Evolutionary conservation across 2,113 vertebrate genomes (phyloP), one percentile per base, ranked within the genome.

Genomic region (Seriola rivoliana): DNA sequence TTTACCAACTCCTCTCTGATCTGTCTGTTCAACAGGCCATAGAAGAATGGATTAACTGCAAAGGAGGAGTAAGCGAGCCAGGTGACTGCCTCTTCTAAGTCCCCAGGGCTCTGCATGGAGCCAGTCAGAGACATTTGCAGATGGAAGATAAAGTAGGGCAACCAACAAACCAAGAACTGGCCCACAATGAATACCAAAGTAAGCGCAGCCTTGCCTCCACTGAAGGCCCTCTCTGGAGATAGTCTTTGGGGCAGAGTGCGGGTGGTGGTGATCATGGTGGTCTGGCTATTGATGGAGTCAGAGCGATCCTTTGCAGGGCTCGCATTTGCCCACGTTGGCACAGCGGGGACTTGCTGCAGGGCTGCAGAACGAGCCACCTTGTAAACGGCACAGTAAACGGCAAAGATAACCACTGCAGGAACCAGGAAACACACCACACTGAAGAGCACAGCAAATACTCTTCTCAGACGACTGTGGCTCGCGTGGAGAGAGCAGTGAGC

Each of bases 11-110:
- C 96, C 72, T 97, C 95, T 4, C 98, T 95, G 75, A 99, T 97
- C 68, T 99, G 97, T 23, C 97, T 95, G 91, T 97, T 99, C 75
- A 97, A 91, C 63, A 98, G 84, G 10, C 98, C 98, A 0, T 98
- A 98, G 90, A 98, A 97, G 84, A 99, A 98, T 0, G 98, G 98
- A 84, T 99, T 98, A 4, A 96, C 93, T 0, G 97, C 97, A 0
- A 98, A 99, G 17, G 98, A 98, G 2, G 97, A 96, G 82, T 97
- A 99, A 25, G 98, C 98, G 2, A 99, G 93, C 98, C 98, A 99
- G 73, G 96, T 98, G 85, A 98, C 96, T 0, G 94, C 89, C 42
- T 95, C 96, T 80, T 98, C 97, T 0, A 96, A 93, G 0, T 95
- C 93, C 0, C 94, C 95, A 0, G 84, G 91, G 70, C 93, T 85